Evolutionary conservation across 2,113 vertebrate species (phyloP).

Genomic region (Anarhynchus alexandrinus): DNA sequence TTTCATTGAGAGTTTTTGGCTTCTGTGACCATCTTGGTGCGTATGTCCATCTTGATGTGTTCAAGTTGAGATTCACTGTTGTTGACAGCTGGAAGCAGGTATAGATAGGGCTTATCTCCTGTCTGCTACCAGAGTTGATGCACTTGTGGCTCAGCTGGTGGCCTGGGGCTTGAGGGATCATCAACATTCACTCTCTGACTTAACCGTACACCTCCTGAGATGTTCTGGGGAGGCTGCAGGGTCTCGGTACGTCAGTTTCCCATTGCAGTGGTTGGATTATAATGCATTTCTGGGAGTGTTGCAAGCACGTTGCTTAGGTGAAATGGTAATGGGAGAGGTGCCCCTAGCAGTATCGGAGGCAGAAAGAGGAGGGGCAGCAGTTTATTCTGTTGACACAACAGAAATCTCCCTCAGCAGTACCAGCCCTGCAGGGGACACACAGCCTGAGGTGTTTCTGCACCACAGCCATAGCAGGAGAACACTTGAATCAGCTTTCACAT

Average conservation of each 20-base stretch:
- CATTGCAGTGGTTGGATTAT: not conserved
- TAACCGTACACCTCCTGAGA: not conserved
- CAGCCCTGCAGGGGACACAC: not conserved
- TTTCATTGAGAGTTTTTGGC: not conserved
- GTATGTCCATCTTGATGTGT: rapidly evolving
- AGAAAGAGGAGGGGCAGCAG: not conserved
- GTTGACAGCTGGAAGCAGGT: not conserved
- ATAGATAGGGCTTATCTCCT: not conserved
- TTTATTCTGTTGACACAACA: not conserved
- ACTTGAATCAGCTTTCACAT: not conserved
- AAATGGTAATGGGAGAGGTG: not conserved
- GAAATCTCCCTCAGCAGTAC: not conserved
- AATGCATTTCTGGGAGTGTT: not conserved
- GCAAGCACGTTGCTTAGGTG: not conserved
- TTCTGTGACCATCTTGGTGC: not conserved
- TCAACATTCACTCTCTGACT: not conserved
- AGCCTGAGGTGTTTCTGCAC: not conserved
- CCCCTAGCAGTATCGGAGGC: not conserved
- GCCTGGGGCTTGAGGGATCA: not conserved
- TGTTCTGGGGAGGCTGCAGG: not conserved
- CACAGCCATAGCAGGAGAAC: not conserved
- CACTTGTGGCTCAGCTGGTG: not conserved
- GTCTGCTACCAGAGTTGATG: not conserved
- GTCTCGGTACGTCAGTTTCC: not conserved
- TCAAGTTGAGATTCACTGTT: not conserved